Evolutionary conservation across 2,113 vertebrate genomes (phyloP), one percentile per base, ranked within the genome.

Genomic region (Seriola aureovittata): DNA sequence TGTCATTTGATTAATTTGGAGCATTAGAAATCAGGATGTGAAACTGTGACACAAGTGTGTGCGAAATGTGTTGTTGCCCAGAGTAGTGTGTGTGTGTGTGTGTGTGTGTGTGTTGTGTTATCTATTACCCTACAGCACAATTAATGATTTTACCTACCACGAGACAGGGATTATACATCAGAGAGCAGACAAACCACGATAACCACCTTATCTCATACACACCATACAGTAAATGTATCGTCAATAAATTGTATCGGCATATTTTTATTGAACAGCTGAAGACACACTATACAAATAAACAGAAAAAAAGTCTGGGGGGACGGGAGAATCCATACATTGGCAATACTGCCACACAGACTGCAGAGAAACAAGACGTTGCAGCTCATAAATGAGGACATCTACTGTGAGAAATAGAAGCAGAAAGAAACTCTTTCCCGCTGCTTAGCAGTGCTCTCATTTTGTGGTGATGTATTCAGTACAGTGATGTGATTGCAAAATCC

Each of bases 401-500:
- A 50, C 54, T 50, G 69, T 57, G 48, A 34, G 25, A 66, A 78
- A 78, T 76, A 87, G 32, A 34, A 66, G 17, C 8, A 1, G 76
- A 75, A 75, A 85, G 59, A 74, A 86, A 50, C 32, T 55, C 32
- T 62, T 67, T 73, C 59, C 68, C 75, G 64, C 52, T 60, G 63
- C 63, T 60, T 86, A 65, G 71, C 38, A 46, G 55, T 75, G 75
- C 69, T 89, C 87, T 91, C 77, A 85, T 87, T 90, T 63, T 84
- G 65, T 38, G 76, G 38, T 87, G 86, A 91, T 91, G 84, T 91
- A 91, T 90, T 89, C 90, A 89, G 90, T 84, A 80, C 76, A 11
- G 57, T 80, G 88, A 91, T 91, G 86, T 84, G 87, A 91, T 84
- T 92, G 82, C 80, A 86, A 89, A 90, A 89, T 87, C 89, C 85